Evolutionary conservation across 2,113 vertebrate genomes (phyloP).

Genomic region (Paradoxurus hermaphroditus): DNA sequence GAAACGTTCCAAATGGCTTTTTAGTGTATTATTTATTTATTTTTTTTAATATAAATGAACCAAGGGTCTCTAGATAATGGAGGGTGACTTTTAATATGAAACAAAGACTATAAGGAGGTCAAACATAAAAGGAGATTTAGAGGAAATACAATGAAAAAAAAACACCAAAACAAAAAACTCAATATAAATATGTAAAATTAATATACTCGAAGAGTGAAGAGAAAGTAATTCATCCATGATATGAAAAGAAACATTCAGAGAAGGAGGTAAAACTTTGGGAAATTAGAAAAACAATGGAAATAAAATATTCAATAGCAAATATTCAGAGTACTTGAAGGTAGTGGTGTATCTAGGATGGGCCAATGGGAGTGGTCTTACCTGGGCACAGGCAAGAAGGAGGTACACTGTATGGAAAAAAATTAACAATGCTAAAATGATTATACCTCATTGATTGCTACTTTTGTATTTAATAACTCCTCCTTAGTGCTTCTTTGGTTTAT

Average conservation of each 20-base stretch:
- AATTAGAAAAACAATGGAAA: neutral
- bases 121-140: neutral
- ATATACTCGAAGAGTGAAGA: neutral
- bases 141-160: neutral
- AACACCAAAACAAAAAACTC: neutral
- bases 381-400: neutral
- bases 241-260: neutral
- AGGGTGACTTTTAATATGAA: neutral
- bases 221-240: neutral
- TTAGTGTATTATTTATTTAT: no score
- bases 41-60: neutral
- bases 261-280: neutral
- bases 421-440: neutral
- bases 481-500: neutral
- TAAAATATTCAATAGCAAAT: slow-evolving; percentile 18
- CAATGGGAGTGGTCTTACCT: neutral
- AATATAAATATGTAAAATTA: neutral
- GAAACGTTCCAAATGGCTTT: neutral
- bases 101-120: neutral
- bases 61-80: neutral
- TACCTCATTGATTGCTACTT: neutral
- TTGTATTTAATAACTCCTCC: neutral
- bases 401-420: neutral
- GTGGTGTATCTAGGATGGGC: neutral
- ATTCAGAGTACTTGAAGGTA: neutral